phyloP scores from a whole-genome alignment of 1,140 invertebrate genomes.

The Eciton burchellii region DNA sequence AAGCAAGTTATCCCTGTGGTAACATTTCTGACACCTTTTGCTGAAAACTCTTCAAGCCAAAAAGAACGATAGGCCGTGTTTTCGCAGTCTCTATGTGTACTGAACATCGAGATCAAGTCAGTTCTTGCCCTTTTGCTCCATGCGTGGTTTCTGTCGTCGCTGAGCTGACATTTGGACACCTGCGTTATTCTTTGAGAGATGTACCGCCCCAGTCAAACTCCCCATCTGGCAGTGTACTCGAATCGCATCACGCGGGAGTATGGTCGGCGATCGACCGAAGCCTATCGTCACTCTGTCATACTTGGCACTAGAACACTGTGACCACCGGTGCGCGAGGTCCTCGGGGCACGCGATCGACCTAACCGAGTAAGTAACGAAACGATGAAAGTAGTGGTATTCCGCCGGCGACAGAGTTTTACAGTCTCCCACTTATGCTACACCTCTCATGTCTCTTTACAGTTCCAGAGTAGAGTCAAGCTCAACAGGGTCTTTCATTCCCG shows the following conservation, averaged over 20 bases:
- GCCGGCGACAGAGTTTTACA: too few species aligned
- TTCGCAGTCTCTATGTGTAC: constrained; percentile 90
- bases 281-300: constrained; percentile 78
- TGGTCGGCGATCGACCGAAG: constrained; percentile 51
- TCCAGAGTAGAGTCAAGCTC: too few species aligned
- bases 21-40: constrained; percentile 90
- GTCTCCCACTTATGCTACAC: too few species aligned
- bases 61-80: constrained; percentile 91
- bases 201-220: constrained; percentile 92
- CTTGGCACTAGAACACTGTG: constrained; percentile 80
- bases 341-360: background rate
- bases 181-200: constrained; percentile 90
- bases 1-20: constrained; percentile 86
- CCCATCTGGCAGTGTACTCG: constrained; percentile 89
- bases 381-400: too few species aligned
- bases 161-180: constrained; percentile 90
- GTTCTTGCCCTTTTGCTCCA: constrained; percentile 92
- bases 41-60: constrained; percentile 87
- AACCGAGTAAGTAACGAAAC: too few species aligned
- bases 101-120: constrained; percentile 91
- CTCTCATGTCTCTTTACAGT: too few species aligned
- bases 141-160: constrained; percentile 90
- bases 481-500: too few species aligned
- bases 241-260: constrained; percentile 86
- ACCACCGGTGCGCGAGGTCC: constrained; percentile 67